Conservation (phyloP, 2,888 invertebrate genomes). For the Siphlonurus alternatus region DNA sequence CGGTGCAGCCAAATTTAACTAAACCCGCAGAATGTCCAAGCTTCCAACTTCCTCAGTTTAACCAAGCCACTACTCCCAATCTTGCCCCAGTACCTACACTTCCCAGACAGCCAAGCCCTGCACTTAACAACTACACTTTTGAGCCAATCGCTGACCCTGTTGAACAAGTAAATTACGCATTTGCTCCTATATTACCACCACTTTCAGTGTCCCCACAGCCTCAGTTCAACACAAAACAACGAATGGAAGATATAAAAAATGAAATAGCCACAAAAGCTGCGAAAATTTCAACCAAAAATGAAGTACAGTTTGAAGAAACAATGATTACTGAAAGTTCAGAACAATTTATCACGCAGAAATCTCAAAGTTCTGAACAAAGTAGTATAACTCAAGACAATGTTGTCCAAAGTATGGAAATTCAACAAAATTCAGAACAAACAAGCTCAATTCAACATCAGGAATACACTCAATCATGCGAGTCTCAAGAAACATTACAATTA, state of each 20-base stretch:
- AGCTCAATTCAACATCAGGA: not conserved
- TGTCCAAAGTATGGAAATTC: not conserved
- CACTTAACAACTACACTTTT: not conserved
- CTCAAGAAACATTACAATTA: not conserved
- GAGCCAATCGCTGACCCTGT: not conserved
- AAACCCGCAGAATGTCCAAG: not conserved
- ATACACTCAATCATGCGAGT: not conserved
- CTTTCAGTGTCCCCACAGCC: not conserved
- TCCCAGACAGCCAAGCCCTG: not conserved
- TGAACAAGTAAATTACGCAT: not conserved
- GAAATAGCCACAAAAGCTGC: not conserved
- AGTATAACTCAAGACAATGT: too few relatives aligned
- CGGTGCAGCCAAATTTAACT: not conserved
- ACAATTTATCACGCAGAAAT: not conserved
- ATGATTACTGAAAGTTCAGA: not conserved
- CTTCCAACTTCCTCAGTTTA: not conserved
- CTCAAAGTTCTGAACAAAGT: not conserved
- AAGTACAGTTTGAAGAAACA: not conserved
- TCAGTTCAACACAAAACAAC: not conserved
- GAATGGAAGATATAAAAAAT: not conserved
- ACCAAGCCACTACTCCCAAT: too few relatives aligned
- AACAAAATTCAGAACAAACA: not conserved
- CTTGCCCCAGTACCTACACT: not conserved
- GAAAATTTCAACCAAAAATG: not conserved
- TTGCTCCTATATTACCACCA: not conserved